Evolutionary conservation across 2,797 vertebrate species (phyloP).

Genomic region (Neoniphon sammara): DNA sequence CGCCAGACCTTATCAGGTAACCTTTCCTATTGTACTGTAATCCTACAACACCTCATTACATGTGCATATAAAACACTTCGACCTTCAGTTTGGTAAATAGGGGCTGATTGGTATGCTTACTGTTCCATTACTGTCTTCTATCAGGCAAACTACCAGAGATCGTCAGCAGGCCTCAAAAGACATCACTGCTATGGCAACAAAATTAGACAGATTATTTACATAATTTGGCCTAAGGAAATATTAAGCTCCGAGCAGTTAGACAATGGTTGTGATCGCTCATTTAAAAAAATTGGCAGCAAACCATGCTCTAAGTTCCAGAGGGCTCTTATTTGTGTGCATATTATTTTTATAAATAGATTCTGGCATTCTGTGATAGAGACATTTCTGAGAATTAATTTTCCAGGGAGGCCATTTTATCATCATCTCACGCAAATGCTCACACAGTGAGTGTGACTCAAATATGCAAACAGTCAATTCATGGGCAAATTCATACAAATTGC

Average conservation of each 20-base stretch:
- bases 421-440: not conserved
- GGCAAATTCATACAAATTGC: not conserved
- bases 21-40: constrained; percentile 48
- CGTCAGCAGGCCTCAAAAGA: not conserved
- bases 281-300: constrained; percentile 18
- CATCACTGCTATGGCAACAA: constrained; percentile 8
- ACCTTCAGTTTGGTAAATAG: constrained; percentile 40
- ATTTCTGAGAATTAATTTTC: constrained; percentile 11
- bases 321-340: not conserved
- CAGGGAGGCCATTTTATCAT: not conserved
- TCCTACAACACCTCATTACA: constrained; percentile 47
- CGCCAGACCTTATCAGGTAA: constrained; percentile 68
- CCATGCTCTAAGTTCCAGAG: not conserved
- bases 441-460: not conserved
- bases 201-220: constrained; percentile 12
- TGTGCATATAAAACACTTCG: constrained; percentile 34
- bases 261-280: constrained; percentile 15
- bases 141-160: not conserved
- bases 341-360: constrained; percentile 4
- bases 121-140: constrained; percentile 12
- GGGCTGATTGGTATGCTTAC: constrained; percentile 22
- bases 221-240: not conserved
- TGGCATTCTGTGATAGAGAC: not conserved
- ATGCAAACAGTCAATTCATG: not conserved
- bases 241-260: constrained; percentile 20